phyloP scores from a whole-genome alignment of 2,888 invertebrate genomes.

The Drosophila yooni region DNA sequence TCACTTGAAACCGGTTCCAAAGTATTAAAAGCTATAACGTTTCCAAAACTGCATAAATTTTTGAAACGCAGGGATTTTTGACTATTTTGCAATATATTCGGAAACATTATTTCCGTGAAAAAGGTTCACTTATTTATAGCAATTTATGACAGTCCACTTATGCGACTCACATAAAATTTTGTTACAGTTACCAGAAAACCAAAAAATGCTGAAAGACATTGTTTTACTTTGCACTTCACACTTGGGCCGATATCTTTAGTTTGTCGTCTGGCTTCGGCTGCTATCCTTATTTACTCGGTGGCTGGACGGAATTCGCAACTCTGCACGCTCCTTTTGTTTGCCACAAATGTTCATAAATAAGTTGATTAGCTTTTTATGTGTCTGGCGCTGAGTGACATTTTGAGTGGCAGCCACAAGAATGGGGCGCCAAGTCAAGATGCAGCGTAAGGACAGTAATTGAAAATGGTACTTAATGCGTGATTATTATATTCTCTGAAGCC shows the following conservation, averaged over 20 bases:
- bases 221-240: slow-evolving; percentile 35
- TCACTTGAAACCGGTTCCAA: background rate
- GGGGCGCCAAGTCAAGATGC: slow-evolving; percentile 19
- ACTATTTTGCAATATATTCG: too few species aligned
- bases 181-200: slow-evolving; percentile 39
- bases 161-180: slow-evolving; percentile 47
- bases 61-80: background rate
- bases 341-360: slow-evolving; percentile 78
- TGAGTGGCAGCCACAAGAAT: slow-evolving; percentile 44
- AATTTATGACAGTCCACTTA: slow-evolving; percentile 54
- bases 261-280: slow-evolving; percentile 28
- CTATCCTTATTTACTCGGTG: slow-evolving; percentile 33
- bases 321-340: slow-evolving; percentile 75
- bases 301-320: slow-evolving; percentile 67
- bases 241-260: slow-evolving; percentile 25
- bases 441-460: slow-evolving; percentile 68
- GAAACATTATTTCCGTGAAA: background rate
- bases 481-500: slow-evolving; percentile 66
- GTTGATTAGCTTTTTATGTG: slow-evolving; percentile 79
- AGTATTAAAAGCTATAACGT: too few species aligned
- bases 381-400: slow-evolving; percentile 48
- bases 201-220: slow-evolving; percentile 31
- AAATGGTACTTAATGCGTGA: slow-evolving; percentile 75
- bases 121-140: slow-evolving; percentile 6
- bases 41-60: background rate